Evolutionary conservation across 2,113 vertebrate genomes (phyloP).

Genomic region (Actenoides hombroni): DNA sequence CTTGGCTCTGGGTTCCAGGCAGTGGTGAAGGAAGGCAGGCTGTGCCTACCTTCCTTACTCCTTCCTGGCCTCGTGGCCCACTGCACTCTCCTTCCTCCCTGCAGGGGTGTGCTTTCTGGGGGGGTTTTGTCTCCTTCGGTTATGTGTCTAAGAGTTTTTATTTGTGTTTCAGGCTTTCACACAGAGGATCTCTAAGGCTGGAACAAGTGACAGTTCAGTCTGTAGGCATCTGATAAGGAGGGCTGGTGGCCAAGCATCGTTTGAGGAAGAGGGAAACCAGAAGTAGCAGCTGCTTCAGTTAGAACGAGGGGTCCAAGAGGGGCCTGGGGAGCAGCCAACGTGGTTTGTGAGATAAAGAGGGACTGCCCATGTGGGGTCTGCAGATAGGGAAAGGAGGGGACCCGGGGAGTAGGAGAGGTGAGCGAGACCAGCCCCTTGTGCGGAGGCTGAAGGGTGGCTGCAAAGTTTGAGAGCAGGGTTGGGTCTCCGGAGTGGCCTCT

Average conservation of each 20-base stretch:
- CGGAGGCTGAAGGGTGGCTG: neutral
- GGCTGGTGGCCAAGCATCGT: fast-evolving
- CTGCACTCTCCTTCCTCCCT: neutral
- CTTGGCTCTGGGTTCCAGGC: neutral
- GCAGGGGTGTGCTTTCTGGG: neutral
- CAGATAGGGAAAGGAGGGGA: neutral
- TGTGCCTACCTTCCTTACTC: neutral
- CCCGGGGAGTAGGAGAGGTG: neutral
- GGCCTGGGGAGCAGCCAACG: neutral
- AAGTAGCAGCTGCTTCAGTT: neutral
- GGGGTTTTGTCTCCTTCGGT: neutral
- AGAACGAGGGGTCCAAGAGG: neutral
- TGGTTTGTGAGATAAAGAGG: neutral
- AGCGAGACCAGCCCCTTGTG: neutral
- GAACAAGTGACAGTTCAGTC: neutral
- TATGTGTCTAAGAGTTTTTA: neutral
- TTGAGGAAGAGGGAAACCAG: neutral
- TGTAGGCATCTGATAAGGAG: neutral
- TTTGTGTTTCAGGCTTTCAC: neutral
- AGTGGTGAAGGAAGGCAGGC: neutral
- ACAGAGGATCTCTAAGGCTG: neutral
- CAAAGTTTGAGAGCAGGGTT: neutral
- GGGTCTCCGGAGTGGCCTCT: neutral
- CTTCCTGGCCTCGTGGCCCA: neutral
- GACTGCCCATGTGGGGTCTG: neutral